Conservation (phyloP, 1,140 invertebrate genomes). For the Saccostrea glomerata region DNA sequence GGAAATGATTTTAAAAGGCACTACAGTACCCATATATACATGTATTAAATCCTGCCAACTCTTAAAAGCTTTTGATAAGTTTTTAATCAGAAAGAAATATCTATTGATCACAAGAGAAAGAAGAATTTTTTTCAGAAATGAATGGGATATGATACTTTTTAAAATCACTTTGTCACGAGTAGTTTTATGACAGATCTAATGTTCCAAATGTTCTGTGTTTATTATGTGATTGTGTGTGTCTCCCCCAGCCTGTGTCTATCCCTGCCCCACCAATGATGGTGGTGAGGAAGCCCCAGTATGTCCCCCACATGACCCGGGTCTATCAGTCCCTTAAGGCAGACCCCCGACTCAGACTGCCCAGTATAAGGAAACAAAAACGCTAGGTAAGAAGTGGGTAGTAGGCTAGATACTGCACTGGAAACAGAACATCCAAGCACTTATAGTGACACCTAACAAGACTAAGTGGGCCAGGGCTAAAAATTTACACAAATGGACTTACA, state of each 20-base stretch:
- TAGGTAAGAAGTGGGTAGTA: not conserved
- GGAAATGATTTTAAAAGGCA: too few relatives aligned
- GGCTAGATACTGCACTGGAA: not conserved
- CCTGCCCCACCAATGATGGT: not conserved
- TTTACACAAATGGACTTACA: too few relatives aligned
- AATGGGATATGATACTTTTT: not conserved
- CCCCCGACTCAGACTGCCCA: not conserved
- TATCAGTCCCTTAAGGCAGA: constrained; percentile 23
- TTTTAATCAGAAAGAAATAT: too few relatives aligned
- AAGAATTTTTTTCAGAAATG: not conserved
- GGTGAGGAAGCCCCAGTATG: not conserved
- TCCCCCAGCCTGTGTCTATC: not conserved
- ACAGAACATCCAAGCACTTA: not conserved
- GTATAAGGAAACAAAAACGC: not conserved
- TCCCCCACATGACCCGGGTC: constrained; percentile 33
- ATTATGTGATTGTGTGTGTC: not conserved
- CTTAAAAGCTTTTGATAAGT: too few relatives aligned
- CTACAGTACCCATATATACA: too few relatives aligned
- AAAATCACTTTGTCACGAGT: not conserved
- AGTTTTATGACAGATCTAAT: not conserved
- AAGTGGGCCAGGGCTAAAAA: too few relatives aligned
- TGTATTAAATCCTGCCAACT: too few relatives aligned
- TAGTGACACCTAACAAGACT: too few relatives aligned
- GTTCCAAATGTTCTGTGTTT: not conserved
- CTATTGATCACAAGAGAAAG: too few relatives aligned